These are phyloP conservation scores for Meteorus colon DNA, from an alignment of 2,888 invertebrate species.

Conservation along the genomic window DNA sequence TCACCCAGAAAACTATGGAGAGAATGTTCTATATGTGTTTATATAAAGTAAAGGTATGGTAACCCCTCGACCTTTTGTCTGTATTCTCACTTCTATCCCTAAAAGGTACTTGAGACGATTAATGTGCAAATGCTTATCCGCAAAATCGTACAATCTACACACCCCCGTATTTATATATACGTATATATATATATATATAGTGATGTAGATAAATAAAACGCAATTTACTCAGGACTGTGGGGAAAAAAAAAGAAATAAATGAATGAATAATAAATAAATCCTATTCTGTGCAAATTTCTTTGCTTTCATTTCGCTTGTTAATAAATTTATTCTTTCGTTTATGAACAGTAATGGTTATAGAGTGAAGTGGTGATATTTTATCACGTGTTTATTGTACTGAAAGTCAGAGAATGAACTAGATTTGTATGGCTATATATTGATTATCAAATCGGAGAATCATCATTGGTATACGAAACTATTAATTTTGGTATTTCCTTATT, in stretches of 20 bases:
- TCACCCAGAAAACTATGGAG: not conserved
- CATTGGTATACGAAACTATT: no score
- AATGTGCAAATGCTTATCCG: conserved; percentile 20
- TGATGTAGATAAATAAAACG: conserved; percentile 4
- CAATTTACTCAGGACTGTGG: not conserved
- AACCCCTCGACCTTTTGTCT: conserved; percentile 18
- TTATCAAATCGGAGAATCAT: no score
- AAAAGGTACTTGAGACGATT: conserved; percentile 5
- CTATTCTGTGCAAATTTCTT: conserved; percentile 4
- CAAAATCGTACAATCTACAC: conserved; percentile 17
- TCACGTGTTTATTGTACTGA: no score
- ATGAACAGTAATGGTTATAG: not conserved
- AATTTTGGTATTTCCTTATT: no score
- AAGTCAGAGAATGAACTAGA: no score
- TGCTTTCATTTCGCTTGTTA: not conserved
- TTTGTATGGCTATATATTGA: no score
- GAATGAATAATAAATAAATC: not conserved
- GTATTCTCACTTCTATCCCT: not conserved
- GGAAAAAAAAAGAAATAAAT: conserved; percentile 3
- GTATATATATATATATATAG: not conserved
- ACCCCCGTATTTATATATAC: not conserved
- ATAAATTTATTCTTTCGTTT: not conserved
- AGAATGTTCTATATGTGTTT: not conserved
- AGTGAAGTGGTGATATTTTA: no score
- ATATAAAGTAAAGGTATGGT: not conserved